Evolutionary conservation across 37 sponge, comb jelly and placozoan genomes (phyloP).

Genomic region (Dysidea cf. avara): DNA sequence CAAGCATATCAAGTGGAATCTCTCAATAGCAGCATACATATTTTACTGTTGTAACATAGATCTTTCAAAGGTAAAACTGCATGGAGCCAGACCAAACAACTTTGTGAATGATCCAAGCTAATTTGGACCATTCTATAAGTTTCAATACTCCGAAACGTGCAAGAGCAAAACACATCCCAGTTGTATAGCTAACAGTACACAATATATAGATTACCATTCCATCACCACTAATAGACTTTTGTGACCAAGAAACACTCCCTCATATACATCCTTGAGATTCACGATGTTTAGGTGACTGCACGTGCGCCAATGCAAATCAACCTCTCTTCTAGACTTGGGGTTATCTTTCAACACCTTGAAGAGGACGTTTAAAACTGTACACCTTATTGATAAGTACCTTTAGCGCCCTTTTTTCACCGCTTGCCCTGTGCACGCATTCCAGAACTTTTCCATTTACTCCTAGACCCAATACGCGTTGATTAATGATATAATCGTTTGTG

Average conservation of each 20-base stretch:
- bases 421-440: slow-evolving; percentile 75
- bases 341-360: slow-evolving; percentile 72
- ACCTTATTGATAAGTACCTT: no score
- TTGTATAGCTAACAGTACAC: no score
- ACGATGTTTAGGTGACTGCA: slow-evolving; percentile 88
- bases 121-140: no score
- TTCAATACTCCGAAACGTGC: no score
- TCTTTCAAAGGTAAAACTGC: no score
- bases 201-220: slow-evolving; percentile 87
- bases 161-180: no score
- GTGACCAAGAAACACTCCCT: slow-evolving; percentile 83
- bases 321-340: slow-evolving; percentile 90
- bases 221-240: slow-evolving; percentile 91
- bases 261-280: slow-evolving; percentile 92
- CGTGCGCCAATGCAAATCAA: slow-evolving; percentile 90
- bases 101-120: no score
- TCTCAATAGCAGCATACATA: no score
- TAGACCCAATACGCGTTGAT: slow-evolving; percentile 79
- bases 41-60: no score
- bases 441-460: slow-evolving; percentile 97
- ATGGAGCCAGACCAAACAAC: no score
- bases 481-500: slow-evolving; percentile 85
- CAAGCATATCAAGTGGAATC: no score
- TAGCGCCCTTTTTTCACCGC: slow-evolving; percentile 74
- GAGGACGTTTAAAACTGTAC: neutral